Conservation (phyloP, 2,797 vertebrate species). For the Diplodus puntazzo region DNA sequence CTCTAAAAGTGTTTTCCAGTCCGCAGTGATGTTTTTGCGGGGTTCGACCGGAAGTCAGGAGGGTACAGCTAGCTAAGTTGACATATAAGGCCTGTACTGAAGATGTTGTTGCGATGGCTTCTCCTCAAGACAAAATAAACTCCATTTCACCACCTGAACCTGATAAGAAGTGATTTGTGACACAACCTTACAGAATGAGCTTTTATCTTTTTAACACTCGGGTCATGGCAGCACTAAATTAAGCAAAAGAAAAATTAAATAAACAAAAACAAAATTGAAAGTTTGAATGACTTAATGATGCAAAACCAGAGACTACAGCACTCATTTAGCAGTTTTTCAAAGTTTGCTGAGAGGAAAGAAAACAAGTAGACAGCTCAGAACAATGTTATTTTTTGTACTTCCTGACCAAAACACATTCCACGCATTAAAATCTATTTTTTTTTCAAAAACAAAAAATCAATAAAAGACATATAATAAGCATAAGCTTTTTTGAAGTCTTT, state of each 20-base stretch:
- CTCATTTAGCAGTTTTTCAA: constrained; percentile 89
- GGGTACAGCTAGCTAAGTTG: constrained; percentile 56
- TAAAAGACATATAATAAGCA: constrained; percentile 93
- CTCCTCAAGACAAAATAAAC: constrained; percentile 59
- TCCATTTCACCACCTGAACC: constrained; percentile 59
- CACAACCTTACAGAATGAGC: constrained; percentile 61
- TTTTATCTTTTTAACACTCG: constrained; percentile 61
- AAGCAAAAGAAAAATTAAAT: constrained; percentile 75
- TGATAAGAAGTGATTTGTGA: constrained; percentile 64
- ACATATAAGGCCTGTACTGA: constrained; percentile 73
- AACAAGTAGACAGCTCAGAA: constrained; percentile 89
- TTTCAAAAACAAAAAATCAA: constrained; percentile 88
- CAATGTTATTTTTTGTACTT: constrained; percentile 86
- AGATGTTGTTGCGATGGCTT: constrained; percentile 70
- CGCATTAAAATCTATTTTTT: constrained; percentile 90
- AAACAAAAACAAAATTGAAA: constrained; percentile 85
- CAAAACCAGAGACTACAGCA: constrained; percentile 90
- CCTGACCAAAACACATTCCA: constrained; percentile 93
- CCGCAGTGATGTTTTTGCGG: constrained; percentile 24
- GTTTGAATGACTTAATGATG: constrained; percentile 85
- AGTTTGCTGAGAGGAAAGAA: constrained; percentile 83
- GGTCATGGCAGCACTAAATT: constrained; percentile 63
- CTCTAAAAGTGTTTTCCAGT: constrained; percentile 49
- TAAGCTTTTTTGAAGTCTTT: constrained; percentile 80
- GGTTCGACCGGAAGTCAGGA: constrained; percentile 40